Conservation (phyloP, 2,888 invertebrate species). For the Drosophila hamatofila region DNA sequence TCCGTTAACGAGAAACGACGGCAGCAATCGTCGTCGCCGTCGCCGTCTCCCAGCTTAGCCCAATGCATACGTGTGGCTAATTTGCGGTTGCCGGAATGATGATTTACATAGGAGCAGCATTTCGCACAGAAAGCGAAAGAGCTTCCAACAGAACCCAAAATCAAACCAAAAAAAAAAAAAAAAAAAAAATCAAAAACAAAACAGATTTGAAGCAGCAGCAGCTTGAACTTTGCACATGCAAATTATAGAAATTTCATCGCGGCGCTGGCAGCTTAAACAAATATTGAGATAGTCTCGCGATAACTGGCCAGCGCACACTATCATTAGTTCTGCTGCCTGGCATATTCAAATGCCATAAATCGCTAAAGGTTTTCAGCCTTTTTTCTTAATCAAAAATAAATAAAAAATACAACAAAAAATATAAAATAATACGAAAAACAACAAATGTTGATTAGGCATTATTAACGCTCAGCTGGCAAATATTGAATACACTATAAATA, state of each 20-base stretch:
- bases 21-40: slow-evolving; percentile 5
- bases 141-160: slow-evolving; percentile 19
- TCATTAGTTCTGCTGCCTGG: slow-evolving; percentile 61
- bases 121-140: slow-evolving; percentile 3
- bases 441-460: not conserved
- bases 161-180: not conserved
- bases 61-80: slow-evolving; percentile 73
- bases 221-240: slow-evolving; percentile 55
- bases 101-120: slow-evolving; percentile 76
- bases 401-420: slow-evolving; percentile 1
- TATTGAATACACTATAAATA: slow-evolving; percentile 1
- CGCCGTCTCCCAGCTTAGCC: slow-evolving; percentile 11
- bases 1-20: slow-evolving; percentile 70
- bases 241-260: slow-evolving; percentile 82
- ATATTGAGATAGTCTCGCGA: slow-evolving; percentile 64
- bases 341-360: slow-evolving; percentile 77
- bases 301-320: slow-evolving; percentile 41
- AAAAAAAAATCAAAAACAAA: not conserved
- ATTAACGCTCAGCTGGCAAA: slow-evolving; percentile 4
- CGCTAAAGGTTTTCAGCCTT: slow-evolving; percentile 17
- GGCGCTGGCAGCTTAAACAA: slow-evolving; percentile 63
- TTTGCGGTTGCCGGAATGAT: slow-evolving; percentile 74
- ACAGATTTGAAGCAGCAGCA: slow-evolving; percentile 1
- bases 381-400: not conserved
- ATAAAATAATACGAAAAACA: not conserved